Evolutionary conservation across 2,113 vertebrate genomes (phyloP).

Genomic region (Eulemur rufifrons): DNA sequence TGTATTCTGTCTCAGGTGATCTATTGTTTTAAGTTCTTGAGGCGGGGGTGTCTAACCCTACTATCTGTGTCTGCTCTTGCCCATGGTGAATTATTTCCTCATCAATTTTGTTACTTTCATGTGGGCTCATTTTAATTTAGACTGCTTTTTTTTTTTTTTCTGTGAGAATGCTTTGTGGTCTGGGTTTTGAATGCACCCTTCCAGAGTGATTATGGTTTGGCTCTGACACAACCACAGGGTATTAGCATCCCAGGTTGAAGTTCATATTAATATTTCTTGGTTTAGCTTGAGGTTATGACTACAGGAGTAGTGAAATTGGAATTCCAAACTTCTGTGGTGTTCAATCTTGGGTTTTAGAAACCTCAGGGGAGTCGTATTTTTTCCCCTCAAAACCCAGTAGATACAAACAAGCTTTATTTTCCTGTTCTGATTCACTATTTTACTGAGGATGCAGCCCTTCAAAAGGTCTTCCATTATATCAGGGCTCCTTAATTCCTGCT

Average conservation of each 20-base stretch:
- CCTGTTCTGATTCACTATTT: background rate
- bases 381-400: background rate
- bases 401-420: background rate
- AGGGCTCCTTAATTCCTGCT: background rate
- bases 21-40: background rate
- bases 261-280: background rate
- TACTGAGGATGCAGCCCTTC: background rate
- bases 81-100: background rate
- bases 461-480: background rate
- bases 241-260: background rate
- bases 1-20: background rate
- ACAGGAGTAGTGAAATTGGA: background rate
- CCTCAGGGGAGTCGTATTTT: background rate
- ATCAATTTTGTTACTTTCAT: background rate
- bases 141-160: background rate
- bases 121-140: background rate
- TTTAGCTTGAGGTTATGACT: background rate
- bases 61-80: background rate
- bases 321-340: background rate
- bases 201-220: background rate
- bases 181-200: background rate
- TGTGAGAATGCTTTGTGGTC: background rate
- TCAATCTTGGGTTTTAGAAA: slow-evolving; percentile 5
- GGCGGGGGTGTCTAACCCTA: background rate
- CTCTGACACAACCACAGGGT: background rate